Conservation (phyloP, 2,113 vertebrate genomes). For the Canis aureus region DNA sequence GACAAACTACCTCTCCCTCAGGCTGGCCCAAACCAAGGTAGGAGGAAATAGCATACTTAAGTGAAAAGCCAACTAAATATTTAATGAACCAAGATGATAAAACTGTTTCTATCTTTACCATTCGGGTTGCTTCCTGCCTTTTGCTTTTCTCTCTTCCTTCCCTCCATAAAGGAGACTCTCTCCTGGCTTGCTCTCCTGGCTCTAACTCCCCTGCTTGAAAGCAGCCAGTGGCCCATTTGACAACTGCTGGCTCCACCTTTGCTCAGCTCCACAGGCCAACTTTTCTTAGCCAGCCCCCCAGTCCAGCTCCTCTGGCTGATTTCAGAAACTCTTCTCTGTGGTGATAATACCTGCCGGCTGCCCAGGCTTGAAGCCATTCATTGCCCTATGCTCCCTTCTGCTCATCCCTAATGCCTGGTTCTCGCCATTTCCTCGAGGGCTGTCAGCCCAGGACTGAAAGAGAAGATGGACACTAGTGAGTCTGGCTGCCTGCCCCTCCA, state of each 20-base stretch:
- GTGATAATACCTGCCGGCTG: background rate
- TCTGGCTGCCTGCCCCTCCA: background rate
- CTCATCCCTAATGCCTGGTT: background rate
- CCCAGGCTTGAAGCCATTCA: background rate
- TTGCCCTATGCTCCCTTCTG: rapidly evolving
- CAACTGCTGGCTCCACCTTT: background rate
- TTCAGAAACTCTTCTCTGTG: background rate
- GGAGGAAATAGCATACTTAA: conserved; percentile 34
- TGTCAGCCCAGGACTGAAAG: rapidly evolving
- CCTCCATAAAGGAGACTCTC: background rate
- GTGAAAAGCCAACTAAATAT: conserved; percentile 73
- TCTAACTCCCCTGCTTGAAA: background rate
- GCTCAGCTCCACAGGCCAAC: background rate
- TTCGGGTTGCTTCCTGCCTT: conserved; percentile 71
- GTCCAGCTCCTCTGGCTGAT: background rate
- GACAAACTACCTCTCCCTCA: background rate
- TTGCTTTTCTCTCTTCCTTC: conserved; percentile 1
- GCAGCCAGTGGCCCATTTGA: background rate
- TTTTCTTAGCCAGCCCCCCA: background rate
- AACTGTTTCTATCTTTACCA: background rate
- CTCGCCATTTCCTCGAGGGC: background rate
- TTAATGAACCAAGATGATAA: conserved; percentile 57
- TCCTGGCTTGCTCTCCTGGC: background rate
- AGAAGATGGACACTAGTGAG: rapidly evolving
- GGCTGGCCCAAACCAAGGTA: background rate